phyloP scores from a whole-genome alignment of 2,113 vertebrate species.

The Lamprologus tigripictilis region DNA sequence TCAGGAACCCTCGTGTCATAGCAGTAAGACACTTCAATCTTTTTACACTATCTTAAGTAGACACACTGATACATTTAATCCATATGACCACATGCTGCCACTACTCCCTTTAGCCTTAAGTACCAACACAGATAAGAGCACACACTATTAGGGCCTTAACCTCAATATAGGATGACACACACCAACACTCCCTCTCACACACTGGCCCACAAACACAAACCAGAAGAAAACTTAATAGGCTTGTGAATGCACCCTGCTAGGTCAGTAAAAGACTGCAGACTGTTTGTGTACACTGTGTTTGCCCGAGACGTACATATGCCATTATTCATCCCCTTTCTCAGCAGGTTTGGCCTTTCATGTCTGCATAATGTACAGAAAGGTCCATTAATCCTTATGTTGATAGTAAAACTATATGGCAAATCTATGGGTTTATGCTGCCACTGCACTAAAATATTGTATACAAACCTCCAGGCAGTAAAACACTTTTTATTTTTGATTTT shows the following conservation, averaged over 20 bases:
- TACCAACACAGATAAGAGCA: slow-evolving; percentile 38
- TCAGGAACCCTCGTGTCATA: not conserved
- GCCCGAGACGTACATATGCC: not conserved
- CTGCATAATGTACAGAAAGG: not conserved
- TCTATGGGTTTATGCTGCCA: not conserved
- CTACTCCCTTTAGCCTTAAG: slow-evolving; percentile 6
- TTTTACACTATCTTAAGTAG: slow-evolving; percentile 28
- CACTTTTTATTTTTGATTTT: not conserved
- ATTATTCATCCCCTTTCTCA: not conserved
- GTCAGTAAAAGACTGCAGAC: not conserved
- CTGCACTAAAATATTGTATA: not conserved
- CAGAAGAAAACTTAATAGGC: not conserved
- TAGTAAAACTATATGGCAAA: not conserved
- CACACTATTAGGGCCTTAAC: slow-evolving; percentile 12
- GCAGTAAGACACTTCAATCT: slow-evolving; percentile 27
- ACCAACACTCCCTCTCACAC: not conserved
- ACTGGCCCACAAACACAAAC: not conserved
- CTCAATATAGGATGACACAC: not conserved
- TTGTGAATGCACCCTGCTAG: not conserved
- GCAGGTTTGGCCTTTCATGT: not conserved
- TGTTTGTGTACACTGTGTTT: not conserved
- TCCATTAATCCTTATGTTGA: not conserved
- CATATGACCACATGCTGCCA: slow-evolving; percentile 17
- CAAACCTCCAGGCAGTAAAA: not conserved
- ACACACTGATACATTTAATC: slow-evolving; percentile 43